A percentile compares a stretch with the other conserved stretches of the same genome.
phyloP scores from a whole-genome alignment of 2,113 vertebrate species.

The Tyto alba region DNA sequence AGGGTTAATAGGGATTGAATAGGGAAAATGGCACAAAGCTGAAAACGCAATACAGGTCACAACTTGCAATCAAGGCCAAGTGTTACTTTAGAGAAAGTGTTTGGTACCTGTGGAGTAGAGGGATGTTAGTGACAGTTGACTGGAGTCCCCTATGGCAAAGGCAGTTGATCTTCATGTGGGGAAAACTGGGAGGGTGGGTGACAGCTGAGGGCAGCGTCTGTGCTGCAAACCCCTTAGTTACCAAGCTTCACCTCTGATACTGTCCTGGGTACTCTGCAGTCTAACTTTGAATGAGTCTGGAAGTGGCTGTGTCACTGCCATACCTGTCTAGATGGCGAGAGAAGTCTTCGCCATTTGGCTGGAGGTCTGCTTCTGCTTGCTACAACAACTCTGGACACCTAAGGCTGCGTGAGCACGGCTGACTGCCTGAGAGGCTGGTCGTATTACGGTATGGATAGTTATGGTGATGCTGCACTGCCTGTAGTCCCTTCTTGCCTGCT shows the following conservation, averaged over 20 bases:
- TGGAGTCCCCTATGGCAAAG: neutral
- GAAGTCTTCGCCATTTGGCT: neutral
- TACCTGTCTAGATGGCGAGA: neutral
- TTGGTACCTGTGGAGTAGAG: neutral
- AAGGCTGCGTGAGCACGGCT: accelerated
- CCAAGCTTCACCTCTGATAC: neutral
- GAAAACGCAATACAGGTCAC: neutral
- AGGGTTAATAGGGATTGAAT: neutral
- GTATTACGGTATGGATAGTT: accelerated
- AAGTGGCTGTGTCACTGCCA: accelerated
- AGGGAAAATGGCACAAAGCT: neutral
- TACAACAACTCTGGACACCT: accelerated
- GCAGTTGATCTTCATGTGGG: neutral
- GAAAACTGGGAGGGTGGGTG: too few relatives aligned
- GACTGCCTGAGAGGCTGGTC: neutral
- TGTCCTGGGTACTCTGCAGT: neutral
- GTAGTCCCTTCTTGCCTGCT: neutral
- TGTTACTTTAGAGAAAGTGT: neutral
- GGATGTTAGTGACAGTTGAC: accelerated
- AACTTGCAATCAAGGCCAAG: accelerated
- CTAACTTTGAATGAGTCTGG: accelerated
- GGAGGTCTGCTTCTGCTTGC: neutral
- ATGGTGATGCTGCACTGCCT: neutral
- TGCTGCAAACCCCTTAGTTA: neutral
- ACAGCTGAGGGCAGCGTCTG: neutral